phyloP scores from a whole-genome alignment of 2,888 invertebrate genomes.

The Drosophila crucigera region DNA sequence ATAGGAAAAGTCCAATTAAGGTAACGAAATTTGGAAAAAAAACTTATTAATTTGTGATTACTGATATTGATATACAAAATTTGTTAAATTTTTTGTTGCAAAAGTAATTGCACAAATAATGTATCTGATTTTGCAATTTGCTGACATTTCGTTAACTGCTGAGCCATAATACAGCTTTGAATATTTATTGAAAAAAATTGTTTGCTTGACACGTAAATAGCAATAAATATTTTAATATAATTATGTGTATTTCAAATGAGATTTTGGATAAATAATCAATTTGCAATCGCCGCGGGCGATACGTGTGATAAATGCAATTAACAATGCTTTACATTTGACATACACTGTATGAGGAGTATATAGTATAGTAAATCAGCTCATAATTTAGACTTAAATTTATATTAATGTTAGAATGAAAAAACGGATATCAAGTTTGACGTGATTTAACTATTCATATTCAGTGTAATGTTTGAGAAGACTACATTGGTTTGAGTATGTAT shows the following conservation, averaged over 20 bases:
- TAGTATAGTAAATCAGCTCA: background rate
- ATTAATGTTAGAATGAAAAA: no score
- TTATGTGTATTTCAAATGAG: constrained; percentile 12
- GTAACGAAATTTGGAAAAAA: background rate
- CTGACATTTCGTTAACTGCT: background rate
- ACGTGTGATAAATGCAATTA: constrained; percentile 6
- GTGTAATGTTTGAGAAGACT: background rate
- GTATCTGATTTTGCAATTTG: background rate
- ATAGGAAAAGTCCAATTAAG: background rate
- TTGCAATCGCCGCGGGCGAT: constrained; percentile 12
- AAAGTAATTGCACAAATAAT: background rate
- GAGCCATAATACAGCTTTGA: background rate
- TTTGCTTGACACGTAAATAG: background rate
- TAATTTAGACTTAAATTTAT: no score
- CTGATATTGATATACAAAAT: background rate
- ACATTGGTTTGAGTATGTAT: background rate
- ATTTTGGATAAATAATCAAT: constrained; percentile 26
- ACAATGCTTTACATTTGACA: background rate
- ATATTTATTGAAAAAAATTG: background rate
- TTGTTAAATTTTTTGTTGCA: background rate
- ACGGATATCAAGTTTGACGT: background rate
- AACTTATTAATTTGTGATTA: background rate
- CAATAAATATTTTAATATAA: constrained; percentile 2
- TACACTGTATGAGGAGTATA: background rate
- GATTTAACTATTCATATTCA: background rate